Conservation (phyloP, 1,140 invertebrate species). For the Nasonia longicornis region DNA sequence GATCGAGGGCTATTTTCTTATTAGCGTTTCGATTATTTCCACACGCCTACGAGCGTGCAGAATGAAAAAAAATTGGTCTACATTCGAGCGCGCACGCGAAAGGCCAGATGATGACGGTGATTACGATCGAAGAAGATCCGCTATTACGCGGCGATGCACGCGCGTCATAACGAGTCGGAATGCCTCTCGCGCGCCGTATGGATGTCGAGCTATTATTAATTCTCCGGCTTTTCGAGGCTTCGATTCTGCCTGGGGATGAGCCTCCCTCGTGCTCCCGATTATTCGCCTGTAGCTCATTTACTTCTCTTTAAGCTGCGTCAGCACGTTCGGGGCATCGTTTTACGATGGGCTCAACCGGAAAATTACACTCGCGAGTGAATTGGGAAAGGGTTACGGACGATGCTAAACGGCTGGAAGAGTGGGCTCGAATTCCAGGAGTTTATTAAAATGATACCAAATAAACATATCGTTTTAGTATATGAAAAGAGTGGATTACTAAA, state of each 20-base stretch:
- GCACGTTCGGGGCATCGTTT: too few relatives aligned
- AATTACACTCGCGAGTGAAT: too few relatives aligned
- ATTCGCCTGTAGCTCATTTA: too few relatives aligned
- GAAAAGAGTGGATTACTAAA: too few relatives aligned
- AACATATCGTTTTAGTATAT: too few relatives aligned
- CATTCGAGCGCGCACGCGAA: neutral
- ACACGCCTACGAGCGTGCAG: too few relatives aligned
- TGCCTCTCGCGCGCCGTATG: neutral
- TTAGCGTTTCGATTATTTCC: neutral
- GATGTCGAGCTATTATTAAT: conserved; percentile 30
- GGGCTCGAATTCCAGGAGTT: too few relatives aligned
- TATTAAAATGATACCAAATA: too few relatives aligned
- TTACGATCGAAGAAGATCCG: neutral
- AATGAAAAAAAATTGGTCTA: neutral
- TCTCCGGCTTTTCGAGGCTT: neutral
- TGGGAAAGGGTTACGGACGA: too few relatives aligned
- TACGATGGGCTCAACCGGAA: too few relatives aligned
- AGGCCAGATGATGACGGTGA: conserved; percentile 3
- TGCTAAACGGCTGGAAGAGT: too few relatives aligned
- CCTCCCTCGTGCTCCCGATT: neutral
- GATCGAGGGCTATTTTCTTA: neutral
- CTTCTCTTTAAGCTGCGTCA: too few relatives aligned
- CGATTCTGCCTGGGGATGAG: neutral
- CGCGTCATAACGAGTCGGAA: conserved; percentile 19
- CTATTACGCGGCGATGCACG: neutral